These are phyloP conservation scores for Arvicola amphibius DNA, from an alignment of 2,797 vertebrate species.

Conservation along the genomic window DNA sequence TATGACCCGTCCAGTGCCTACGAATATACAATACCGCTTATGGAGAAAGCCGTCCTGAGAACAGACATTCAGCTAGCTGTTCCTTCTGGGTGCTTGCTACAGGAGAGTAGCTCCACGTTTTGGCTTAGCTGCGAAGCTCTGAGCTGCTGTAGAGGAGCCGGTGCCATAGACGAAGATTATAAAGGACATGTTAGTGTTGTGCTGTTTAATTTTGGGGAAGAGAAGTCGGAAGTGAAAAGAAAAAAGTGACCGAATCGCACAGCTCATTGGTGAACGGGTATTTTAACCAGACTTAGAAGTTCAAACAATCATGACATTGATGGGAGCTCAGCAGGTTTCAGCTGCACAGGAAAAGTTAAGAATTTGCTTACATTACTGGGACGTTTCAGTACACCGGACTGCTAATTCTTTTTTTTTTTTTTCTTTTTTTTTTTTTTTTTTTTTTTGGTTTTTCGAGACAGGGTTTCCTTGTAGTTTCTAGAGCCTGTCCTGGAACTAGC, in stretches of 20 bases:
- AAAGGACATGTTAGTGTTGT: constrained; percentile 95
- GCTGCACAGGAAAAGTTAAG: constrained; percentile 93
- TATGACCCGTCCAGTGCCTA: constrained; percentile 90
- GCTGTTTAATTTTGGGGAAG: constrained; percentile 92
- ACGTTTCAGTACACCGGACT: background rate
- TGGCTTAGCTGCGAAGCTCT: background rate
- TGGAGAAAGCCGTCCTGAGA: constrained; percentile 95
- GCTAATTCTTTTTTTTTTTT: constrained; percentile 25
- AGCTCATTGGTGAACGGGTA: constrained; percentile 97
- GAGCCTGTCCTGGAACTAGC: too few species aligned
- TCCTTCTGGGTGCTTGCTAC: constrained; percentile 95
- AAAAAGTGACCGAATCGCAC: constrained; percentile 95
- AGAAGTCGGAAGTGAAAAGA: constrained; percentile 94
- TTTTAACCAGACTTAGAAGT: constrained; percentile 95
- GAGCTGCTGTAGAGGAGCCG: constrained; percentile 86
- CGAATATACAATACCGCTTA: constrained; percentile 91
- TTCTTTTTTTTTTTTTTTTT: too few species aligned
- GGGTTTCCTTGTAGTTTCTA: too few species aligned
- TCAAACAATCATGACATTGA: constrained; percentile 92
- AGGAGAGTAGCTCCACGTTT: constrained; percentile 90
- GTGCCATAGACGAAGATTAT: constrained; percentile 98
- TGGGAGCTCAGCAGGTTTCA: constrained; percentile 93
- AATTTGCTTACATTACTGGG: constrained; percentile 11
- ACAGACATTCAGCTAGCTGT: constrained; percentile 98
- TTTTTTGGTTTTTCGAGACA: too few species aligned